phyloP scores from a whole-genome alignment of 2,113 vertebrate genomes.

The Esox niger region DNA sequence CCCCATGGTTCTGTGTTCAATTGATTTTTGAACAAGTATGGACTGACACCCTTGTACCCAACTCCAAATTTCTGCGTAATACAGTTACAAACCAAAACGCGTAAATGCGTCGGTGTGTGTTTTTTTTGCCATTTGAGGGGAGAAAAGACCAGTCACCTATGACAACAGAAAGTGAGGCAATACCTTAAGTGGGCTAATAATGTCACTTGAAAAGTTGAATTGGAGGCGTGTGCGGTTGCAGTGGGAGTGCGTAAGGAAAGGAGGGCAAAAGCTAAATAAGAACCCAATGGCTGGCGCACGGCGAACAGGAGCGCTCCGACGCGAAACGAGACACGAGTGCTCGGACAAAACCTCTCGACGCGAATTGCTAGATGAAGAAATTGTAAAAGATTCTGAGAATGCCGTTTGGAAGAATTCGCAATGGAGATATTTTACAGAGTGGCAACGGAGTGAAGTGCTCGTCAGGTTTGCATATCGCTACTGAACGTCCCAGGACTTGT shows the following conservation, averaged over 20 bases:
- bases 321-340: slow-evolving; percentile 51
- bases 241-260: slow-evolving; percentile 75
- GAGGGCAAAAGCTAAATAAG: slow-evolving; percentile 76
- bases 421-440: slow-evolving; percentile 19
- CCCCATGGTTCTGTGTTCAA: neutral
- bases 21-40: neutral
- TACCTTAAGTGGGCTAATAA: slow-evolving; percentile 45
- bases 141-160: neutral
- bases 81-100: neutral
- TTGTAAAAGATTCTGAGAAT: slow-evolving; percentile 7
- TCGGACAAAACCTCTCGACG: slow-evolving; percentile 25
- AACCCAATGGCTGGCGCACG: slow-evolving; percentile 70
- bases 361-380: slow-evolving; percentile 33
- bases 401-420: neutral
- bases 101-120: neutral
- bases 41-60: neutral
- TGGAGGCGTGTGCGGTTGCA: slow-evolving; percentile 73
- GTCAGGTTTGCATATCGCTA: slow-evolving; percentile 20
- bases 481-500: slow-evolving; percentile 12
- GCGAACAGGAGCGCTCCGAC: slow-evolving; percentile 64
- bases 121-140: neutral
- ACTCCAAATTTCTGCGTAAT: neutral
- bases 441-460: slow-evolving; percentile 18
- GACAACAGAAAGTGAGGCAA: slow-evolving; percentile 17
- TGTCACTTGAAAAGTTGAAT: slow-evolving; percentile 55